These are phyloP conservation scores for Magallana nippona DNA, from an alignment of 2,888 invertebrate genomes.

Conservation along the genomic window DNA sequence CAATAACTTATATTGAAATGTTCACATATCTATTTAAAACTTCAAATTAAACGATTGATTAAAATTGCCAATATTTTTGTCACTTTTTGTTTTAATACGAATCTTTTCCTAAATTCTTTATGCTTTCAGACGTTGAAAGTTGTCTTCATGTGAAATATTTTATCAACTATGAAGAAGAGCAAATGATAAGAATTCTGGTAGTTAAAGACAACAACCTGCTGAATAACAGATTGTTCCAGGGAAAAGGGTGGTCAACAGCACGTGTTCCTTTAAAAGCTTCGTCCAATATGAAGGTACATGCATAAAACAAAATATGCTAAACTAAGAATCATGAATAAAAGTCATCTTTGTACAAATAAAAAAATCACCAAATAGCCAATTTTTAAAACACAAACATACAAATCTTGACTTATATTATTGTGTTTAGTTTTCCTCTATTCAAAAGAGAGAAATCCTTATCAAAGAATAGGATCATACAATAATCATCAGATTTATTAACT, in stretches of 20 bases:
- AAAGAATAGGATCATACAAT: no score
- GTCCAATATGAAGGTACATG: background rate
- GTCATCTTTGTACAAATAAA: no score
- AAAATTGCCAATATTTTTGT: no score
- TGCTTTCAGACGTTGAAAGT: background rate
- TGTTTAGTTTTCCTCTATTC: no score
- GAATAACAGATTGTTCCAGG: background rate
- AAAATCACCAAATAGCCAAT: background rate
- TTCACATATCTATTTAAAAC: background rate
- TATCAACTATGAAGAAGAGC: background rate
- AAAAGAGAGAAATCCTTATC: no score
- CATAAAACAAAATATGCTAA: background rate
- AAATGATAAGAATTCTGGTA: background rate
- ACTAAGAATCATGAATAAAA: no score
- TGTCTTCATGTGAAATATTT: conserved; percentile 13
- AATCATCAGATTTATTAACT: no score
- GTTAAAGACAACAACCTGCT: background rate
- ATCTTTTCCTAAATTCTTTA: background rate
- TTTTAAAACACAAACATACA: background rate
- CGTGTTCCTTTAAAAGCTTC: background rate
- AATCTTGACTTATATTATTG: background rate
- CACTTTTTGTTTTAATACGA: no score
- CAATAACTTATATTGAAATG: background rate
- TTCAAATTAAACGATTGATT: background rate
- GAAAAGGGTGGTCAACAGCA: conserved; percentile 3